These are phyloP conservation scores for Semicossyphus pulcher DNA, from an alignment of 2,113 vertebrate species.

Conservation along the genomic window DNA sequence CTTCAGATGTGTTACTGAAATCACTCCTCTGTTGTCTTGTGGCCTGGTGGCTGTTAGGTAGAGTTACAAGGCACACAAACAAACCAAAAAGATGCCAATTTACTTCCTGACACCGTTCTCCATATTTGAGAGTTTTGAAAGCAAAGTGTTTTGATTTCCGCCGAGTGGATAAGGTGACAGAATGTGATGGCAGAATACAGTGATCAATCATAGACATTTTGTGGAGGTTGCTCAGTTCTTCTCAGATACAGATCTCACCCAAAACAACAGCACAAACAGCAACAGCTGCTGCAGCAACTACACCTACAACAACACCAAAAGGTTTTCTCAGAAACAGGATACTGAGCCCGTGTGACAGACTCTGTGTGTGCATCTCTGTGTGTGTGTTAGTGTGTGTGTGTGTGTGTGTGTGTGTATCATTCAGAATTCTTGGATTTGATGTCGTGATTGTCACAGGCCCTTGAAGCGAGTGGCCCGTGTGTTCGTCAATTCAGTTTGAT, in stretches of 20 bases:
- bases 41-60: constrained; percentile 81
- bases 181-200: constrained; percentile 54
- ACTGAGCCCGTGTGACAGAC: constrained; percentile 44
- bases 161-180: constrained; percentile 60
- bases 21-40: constrained; percentile 79
- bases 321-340: constrained; percentile 47
- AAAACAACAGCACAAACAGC: constrained; percentile 65
- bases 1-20: constrained; percentile 81
- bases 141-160: constrained; percentile 79
- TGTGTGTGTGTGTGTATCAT: constrained; percentile 29
- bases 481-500: constrained; percentile 75
- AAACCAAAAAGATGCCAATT: constrained; percentile 82
- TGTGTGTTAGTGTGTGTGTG: constrained; percentile 11
- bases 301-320: constrained; percentile 56
- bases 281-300: constrained; percentile 62
- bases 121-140: constrained; percentile 75
- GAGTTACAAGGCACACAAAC: constrained; percentile 80
- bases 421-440: constrained; percentile 61
- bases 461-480: constrained; percentile 66
- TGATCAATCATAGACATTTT: constrained; percentile 77
- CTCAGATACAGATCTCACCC: constrained; percentile 47
- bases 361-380: constrained; percentile 7
- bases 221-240: constrained; percentile 61
- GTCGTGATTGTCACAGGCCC: constrained; percentile 65
- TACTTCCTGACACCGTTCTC: constrained; percentile 68